phyloP scores from a whole-genome alignment of 2,113 vertebrate genomes.

The Oreotrochilus melanogaster region DNA sequence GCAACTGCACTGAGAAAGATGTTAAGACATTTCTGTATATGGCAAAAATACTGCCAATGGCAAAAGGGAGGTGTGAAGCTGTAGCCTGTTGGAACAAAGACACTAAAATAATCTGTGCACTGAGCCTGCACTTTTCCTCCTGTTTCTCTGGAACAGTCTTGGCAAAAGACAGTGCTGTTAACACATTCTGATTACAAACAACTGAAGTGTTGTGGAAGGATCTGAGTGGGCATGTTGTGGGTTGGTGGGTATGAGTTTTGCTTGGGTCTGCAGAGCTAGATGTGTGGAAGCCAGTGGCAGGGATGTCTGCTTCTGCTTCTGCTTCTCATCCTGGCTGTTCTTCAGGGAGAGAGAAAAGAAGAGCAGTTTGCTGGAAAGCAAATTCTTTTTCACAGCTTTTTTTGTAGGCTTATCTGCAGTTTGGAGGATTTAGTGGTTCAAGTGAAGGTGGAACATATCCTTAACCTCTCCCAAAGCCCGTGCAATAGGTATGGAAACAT shows the following conservation, averaged over 20 bases:
- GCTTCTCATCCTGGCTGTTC: conserved; percentile 23
- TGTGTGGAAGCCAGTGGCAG: neutral
- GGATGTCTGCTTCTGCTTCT: conserved; percentile 40
- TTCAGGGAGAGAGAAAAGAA: neutral
- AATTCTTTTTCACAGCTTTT: conserved; percentile 15
- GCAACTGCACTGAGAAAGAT: neutral
- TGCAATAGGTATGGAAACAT: neutral
- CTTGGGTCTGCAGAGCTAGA: neutral
- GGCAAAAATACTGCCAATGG: conserved; percentile 11
- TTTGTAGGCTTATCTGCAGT: neutral
- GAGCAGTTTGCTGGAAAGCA: neutral
- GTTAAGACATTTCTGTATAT: conserved; percentile 33
- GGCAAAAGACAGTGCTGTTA: neutral
- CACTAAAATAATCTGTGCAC: neutral
- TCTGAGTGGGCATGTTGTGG: neutral
- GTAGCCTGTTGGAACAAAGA: neutral
- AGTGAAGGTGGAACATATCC: neutral
- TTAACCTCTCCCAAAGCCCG: neutral
- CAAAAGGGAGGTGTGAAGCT: conserved; percentile 10
- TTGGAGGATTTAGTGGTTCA: neutral
- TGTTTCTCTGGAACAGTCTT: neutral
- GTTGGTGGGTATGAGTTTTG: neutral
- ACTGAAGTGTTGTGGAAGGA: neutral
- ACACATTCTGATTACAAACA: neutral
- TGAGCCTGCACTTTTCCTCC: neutral